These are phyloP conservation scores for Cyanoramphus novaezelandiae DNA, from an alignment of 2,113 vertebrate genomes.

Conservation along the genomic window DNA sequence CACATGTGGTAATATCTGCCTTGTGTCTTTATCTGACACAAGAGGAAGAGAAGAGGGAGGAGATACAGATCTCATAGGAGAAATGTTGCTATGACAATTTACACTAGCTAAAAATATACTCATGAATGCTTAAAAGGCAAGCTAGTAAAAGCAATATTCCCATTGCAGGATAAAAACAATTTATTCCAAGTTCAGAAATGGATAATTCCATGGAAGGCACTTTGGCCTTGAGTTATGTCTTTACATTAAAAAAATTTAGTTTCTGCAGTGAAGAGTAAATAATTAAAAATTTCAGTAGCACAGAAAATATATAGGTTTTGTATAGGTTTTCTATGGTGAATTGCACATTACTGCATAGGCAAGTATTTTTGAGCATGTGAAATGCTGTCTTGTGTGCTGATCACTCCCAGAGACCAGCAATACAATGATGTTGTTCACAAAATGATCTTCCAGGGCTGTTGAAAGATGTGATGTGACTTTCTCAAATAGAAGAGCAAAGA, in stretches of 20 bases:
- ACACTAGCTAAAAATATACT: slow-evolving; percentile 27
- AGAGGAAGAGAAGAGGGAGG: not conserved
- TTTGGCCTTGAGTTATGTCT: not conserved
- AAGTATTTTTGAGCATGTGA: not conserved
- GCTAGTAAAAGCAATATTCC: not conserved
- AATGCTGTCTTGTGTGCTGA: not conserved
- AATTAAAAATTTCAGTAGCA: not conserved
- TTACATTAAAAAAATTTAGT: not conserved
- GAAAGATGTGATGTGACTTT: not conserved
- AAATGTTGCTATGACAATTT: slow-evolving; percentile 46
- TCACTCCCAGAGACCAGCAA: not conserved
- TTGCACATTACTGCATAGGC: not conserved
- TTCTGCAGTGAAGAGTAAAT: not conserved
- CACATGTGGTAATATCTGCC: not conserved
- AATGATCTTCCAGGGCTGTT: not conserved
- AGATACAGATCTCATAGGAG: not conserved
- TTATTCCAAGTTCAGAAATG: not conserved
- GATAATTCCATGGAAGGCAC: not conserved
- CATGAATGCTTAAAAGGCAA: not conserved
- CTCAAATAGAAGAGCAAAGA: not conserved
- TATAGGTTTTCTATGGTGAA: not conserved
- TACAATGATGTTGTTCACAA: not conserved
- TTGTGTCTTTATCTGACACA: not conserved
- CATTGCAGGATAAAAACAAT: not conserved
- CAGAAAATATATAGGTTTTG: not conserved